Evolutionary conservation across 2,797 vertebrate species (phyloP).

Genomic region (Anniella stebbinsi): DNA sequence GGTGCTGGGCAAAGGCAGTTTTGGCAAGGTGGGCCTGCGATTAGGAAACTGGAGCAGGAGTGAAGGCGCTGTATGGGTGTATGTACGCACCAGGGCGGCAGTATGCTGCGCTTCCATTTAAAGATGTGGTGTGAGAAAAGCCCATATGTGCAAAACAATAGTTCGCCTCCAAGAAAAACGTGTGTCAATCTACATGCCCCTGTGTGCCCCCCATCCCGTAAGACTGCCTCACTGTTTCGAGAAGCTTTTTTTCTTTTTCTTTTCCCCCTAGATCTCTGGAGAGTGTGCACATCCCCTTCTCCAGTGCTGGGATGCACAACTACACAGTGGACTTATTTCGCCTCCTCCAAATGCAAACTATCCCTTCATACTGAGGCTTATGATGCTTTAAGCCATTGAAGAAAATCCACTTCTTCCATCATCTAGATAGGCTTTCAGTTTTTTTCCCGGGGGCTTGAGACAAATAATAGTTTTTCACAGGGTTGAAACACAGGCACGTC

Average conservation of each 20-base stretch:
- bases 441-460: background rate
- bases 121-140: background rate
- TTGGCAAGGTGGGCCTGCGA: slow-evolving; percentile 86
- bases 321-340: background rate
- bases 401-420: background rate
- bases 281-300: background rate
- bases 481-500: background rate
- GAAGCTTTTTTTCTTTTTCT: background rate
- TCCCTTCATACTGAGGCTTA: background rate
- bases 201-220: no score
- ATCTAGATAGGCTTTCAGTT: background rate
- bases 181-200: background rate
- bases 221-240: background rate
- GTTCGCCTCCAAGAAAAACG: background rate
- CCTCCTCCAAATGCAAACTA: background rate
- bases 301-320: background rate
- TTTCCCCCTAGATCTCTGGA: background rate
- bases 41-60: no score
- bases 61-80: background rate
- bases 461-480: background rate
- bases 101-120: background rate
- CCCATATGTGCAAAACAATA: background rate
- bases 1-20: slow-evolving; percentile 94
- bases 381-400: background rate
- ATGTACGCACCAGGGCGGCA: background rate